Conservation (phyloP, 2,888 invertebrate genomes). For the Acleris sparsana region DNA sequence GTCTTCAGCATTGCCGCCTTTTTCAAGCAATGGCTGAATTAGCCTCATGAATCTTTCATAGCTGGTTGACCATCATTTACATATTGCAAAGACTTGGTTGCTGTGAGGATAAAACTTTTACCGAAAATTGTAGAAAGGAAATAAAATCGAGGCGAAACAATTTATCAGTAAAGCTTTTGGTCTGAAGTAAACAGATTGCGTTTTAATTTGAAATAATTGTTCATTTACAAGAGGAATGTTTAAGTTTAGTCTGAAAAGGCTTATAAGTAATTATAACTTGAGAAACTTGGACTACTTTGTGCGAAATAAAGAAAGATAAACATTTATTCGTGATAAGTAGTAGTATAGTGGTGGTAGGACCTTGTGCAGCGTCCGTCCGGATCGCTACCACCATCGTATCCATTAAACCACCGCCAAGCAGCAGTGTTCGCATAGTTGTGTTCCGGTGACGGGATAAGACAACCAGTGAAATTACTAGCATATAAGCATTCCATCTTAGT, state of each 20-base stretch:
- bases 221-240: neutral
- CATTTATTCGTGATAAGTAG: too few species aligned
- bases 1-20: conserved; percentile 48
- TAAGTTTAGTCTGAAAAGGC: neutral
- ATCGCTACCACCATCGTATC: too few species aligned
- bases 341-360: too few species aligned
- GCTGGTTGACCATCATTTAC: conserved; percentile 52
- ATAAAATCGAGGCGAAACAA: conserved; percentile 15
- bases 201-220: neutral
- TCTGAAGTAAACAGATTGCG: conserved; percentile 1
- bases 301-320: too few species aligned
- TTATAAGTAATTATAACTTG: neutral
- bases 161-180: neutral
- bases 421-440: too few species aligned
- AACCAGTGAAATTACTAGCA: too few species aligned
- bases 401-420: too few species aligned
- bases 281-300: neutral
- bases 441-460: too few species aligned
- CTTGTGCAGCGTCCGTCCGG: too few species aligned
- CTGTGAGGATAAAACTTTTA: conserved; percentile 21
- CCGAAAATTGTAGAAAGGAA: conserved; percentile 25
- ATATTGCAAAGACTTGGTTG: conserved; percentile 42
- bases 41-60: conserved; percentile 64
- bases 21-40: conserved; percentile 42
- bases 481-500: too few species aligned